A percentile compares a stretch with the other conserved stretches of the same genome.
Evolutionary conservation across 2,888 invertebrate genomes (phyloP).

Genomic region (Plebejus argus): DNA sequence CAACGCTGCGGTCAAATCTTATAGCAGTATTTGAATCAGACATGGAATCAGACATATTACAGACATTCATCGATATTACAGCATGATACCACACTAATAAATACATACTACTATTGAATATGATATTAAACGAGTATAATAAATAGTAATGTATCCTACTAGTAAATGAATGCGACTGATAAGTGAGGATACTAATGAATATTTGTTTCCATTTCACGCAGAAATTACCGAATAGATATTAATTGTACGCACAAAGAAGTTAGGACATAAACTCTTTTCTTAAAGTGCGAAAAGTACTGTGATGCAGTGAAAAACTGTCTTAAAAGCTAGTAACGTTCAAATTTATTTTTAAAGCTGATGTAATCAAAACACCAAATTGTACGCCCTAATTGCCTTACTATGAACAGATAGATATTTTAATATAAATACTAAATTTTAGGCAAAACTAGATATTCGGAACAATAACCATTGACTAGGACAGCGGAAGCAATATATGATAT

Average conservation of each 20-base stretch:
- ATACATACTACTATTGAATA: not conserved
- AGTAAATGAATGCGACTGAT: not conserved
- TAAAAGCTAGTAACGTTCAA: too few species aligned
- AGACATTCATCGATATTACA: not conserved
- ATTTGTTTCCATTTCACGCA: not conserved
- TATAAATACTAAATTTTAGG: too few species aligned
- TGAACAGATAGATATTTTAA: too few species aligned
- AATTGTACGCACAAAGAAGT: too few species aligned
- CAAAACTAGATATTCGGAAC: not conserved
- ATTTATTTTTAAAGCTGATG: too few species aligned
- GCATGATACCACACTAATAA: not conserved
- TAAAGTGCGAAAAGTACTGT: too few species aligned
- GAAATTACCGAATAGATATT: not conserved
- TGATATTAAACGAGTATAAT: too few species aligned
- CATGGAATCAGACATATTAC: not conserved
- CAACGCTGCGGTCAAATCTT: conserved; percentile 10
- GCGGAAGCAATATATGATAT: not conserved
- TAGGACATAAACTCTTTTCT: too few species aligned
- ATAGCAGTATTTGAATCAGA: not conserved
- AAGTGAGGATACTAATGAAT: not conserved
- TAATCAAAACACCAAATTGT: too few species aligned
- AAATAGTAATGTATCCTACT: not conserved
- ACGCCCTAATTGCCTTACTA: too few species aligned
- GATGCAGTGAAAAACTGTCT: too few species aligned
- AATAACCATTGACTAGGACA: conserved; percentile 5